These are phyloP conservation scores for Taxidea taxus DNA, from an alignment of 2,113 vertebrate genomes.

Conservation along the genomic window DNA sequence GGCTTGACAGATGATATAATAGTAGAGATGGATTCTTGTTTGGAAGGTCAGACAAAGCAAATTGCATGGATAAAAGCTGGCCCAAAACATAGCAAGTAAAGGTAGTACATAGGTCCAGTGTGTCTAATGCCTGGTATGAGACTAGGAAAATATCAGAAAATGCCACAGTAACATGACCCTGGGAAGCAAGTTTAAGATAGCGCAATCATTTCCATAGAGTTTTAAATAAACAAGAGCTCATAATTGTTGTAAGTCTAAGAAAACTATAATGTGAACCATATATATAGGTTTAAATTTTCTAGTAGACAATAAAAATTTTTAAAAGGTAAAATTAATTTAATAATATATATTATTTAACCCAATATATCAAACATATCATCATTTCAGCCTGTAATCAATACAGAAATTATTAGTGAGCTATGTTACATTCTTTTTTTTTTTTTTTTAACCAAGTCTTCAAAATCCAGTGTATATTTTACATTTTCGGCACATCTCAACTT, in stretches of 20 bases:
- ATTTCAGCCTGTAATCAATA: neutral
- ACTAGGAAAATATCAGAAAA: neutral
- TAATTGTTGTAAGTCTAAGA: neutral
- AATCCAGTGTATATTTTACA: neutral
- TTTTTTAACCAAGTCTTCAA: neutral
- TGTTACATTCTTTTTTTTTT: neutral
- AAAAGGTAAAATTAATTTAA: neutral
- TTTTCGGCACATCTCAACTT: neutral
- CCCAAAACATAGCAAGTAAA: neutral
- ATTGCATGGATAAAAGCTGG: neutral
- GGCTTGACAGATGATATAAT: neutral
- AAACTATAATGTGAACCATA: neutral
- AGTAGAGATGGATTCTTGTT: neutral
- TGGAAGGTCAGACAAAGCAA: neutral
- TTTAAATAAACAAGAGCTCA: neutral
- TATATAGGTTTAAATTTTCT: neutral
- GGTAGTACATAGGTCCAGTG: accelerated
- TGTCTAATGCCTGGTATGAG: neutral
- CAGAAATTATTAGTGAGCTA: neutral
- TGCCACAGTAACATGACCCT: neutral
- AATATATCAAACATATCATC: neutral
- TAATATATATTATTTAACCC: neutral
- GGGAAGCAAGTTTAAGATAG: neutral
- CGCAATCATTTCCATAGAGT: neutral
- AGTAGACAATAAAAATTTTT: neutral